Conservation (phyloP, 2,888 invertebrate genomes). For the Shargacucullia verbasci region DNA sequence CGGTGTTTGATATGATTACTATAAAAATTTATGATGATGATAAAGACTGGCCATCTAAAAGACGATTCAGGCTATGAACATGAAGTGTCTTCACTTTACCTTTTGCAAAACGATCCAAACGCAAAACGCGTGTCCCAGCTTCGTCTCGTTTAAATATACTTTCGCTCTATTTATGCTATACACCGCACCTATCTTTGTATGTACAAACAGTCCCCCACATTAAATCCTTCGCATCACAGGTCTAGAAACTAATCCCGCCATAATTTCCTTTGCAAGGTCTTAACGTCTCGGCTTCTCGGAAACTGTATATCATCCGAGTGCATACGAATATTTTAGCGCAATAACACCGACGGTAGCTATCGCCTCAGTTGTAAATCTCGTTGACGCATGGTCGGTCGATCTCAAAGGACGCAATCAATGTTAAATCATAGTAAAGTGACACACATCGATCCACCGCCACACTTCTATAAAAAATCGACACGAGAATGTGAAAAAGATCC, state of each 20-base stretch:
- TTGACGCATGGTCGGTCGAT: conserved; percentile 62
- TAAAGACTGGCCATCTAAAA: too few relatives aligned
- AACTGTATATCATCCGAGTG: conserved; percentile 60
- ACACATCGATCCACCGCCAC: conserved; percentile 68
- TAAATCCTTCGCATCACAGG: conserved; percentile 54
- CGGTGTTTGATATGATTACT: too few relatives aligned
- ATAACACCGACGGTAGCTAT: conserved; percentile 74
- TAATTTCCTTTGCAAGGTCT: conserved; percentile 67
- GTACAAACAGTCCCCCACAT: conserved; percentile 49
- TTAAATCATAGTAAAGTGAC: conserved; percentile 82
- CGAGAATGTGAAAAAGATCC: conserved; percentile 77
- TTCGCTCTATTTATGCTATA: background rate
- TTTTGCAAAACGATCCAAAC: too few relatives aligned
- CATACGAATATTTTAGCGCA: conserved; percentile 65
- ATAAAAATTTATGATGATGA: too few relatives aligned
- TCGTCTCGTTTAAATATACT: background rate
- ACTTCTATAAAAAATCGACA: conserved; percentile 71
- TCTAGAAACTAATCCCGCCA: conserved; percentile 69
- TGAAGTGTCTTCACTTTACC: too few relatives aligned
- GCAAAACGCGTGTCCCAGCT: too few relatives aligned
- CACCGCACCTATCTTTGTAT: conserved; percentile 15
- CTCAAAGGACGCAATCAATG: conserved; percentile 84
- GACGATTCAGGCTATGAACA: too few relatives aligned
- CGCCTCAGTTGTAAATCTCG: conserved; percentile 80
- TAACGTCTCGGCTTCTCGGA: conserved; percentile 70